Evolutionary conservation across 1,140 invertebrate species (phyloP).

Genomic region (Nomia melanderi): DNA sequence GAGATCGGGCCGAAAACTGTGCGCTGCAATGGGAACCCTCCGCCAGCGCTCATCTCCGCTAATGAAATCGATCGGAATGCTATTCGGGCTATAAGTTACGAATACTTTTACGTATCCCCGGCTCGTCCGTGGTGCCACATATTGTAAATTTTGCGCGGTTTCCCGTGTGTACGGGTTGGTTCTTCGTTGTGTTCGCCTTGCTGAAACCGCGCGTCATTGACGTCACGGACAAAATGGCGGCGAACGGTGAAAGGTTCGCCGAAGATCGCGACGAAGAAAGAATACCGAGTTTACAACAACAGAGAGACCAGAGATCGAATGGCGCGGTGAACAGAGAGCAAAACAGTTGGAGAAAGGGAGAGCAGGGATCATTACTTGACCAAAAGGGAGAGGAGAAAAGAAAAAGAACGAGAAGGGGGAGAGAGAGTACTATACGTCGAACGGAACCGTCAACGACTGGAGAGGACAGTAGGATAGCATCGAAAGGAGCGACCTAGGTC

Average conservation of each 20-base stretch:
- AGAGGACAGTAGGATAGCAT: slow-evolving; percentile 2
- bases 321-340: neutral
- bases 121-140: too few relatives aligned
- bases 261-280: neutral
- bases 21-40: too few relatives aligned
- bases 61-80: too few relatives aligned
- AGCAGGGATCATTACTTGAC: too few relatives aligned
- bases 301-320: neutral
- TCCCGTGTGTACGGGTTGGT: neutral
- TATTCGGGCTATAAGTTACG: too few relatives aligned
- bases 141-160: neutral
- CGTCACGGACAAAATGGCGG: slow-evolving; percentile 15
- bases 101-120: too few relatives aligned
- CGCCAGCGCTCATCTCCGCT: too few relatives aligned
- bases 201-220: slow-evolving; percentile 3
- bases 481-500: neutral
- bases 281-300: neutral
- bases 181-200: neutral
- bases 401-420: neutral
- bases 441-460: neutral
- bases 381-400: too few relatives aligned
- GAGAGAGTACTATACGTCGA: neutral
- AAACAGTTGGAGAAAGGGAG: too few relatives aligned
- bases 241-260: slow-evolving; percentile 11
- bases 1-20: too few relatives aligned